Percentiles rank a stretch among this genome's conserved stretches.
Evolutionary conservation across 2,888 invertebrate species (phyloP).

Genomic region (Anoplius nigerrimus): DNA sequence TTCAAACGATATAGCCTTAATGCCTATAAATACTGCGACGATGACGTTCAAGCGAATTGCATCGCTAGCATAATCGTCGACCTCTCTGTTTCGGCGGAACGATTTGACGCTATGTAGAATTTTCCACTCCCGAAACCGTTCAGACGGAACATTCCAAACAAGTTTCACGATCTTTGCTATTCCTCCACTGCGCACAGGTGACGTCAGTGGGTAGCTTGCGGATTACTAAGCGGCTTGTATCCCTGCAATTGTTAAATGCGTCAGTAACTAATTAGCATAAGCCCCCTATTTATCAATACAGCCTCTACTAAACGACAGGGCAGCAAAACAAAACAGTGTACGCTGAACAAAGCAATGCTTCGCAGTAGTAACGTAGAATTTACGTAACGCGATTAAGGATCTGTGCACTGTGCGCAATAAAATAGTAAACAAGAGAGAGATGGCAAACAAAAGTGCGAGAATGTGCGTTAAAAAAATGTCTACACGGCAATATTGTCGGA

Average conservation of each 20-base stretch:
- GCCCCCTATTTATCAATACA: not conserved
- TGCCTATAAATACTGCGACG: slow-evolving; percentile 40
- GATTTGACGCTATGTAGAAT: not conserved
- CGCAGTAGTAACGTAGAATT: no score
- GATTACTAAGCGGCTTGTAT: slow-evolving; percentile 66
- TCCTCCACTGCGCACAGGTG: not conserved
- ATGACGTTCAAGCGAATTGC: slow-evolving; percentile 18
- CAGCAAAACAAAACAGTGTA: not conserved
- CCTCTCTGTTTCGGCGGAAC: not conserved
- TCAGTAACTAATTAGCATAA: not conserved
- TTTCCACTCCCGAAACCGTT: slow-evolving; percentile 1
- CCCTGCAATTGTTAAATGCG: slow-evolving; percentile 56
- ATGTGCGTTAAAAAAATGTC: no score
- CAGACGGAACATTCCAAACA: not conserved
- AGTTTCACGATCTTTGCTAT: not conserved
- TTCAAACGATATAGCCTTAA: slow-evolving; percentile 29
- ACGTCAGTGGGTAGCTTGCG: slow-evolving; percentile 59
- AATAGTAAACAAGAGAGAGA: no score
- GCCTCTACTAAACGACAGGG: not conserved
- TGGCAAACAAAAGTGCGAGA: no score
- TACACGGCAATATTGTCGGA: slow-evolving; percentile 1
- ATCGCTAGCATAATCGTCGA: slow-evolving; percentile 1
- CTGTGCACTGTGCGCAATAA: no score
- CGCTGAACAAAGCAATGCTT: not conserved
- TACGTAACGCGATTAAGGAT: no score